phyloP scores from a whole-genome alignment of 2,888 invertebrate genomes.

The Erannis defoliaria region DNA sequence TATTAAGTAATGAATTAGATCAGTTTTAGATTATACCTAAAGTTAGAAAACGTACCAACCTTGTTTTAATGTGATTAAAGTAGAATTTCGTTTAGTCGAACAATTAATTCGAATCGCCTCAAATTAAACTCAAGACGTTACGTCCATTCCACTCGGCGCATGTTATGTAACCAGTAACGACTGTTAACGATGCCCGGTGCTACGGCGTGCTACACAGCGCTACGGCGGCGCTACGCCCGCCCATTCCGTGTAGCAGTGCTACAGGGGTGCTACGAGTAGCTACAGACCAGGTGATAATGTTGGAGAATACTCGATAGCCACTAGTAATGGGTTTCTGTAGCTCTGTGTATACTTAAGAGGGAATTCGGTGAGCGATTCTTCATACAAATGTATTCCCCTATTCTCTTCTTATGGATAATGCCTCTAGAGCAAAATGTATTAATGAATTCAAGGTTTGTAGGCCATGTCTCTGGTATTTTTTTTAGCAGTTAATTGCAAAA shows the following conservation, averaged over 20 bases:
- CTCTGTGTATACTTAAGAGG: background rate
- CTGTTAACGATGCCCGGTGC: background rate
- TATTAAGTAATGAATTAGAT: too few relatives aligned
- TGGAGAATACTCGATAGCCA: background rate
- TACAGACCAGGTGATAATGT: conserved; percentile 11
- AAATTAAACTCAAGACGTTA: conserved; percentile 2
- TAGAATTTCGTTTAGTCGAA: background rate
- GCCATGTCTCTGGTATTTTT: too few relatives aligned
- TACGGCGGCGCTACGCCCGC: conserved; percentile 15
- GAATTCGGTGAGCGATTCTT: too few relatives aligned
- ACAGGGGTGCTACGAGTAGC: background rate
- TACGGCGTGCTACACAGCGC: conserved; percentile 1
- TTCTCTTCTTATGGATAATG: too few relatives aligned
- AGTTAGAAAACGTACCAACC: too few relatives aligned
- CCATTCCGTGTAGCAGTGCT: conserved; percentile 15
- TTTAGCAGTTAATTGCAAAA: too few relatives aligned
- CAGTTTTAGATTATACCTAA: too few relatives aligned
- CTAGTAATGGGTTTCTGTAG: background rate
- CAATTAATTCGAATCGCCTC: background rate
- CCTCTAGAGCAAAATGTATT: too few relatives aligned
- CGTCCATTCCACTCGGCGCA: background rate
- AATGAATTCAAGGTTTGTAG: too few relatives aligned
- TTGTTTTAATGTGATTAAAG: too few relatives aligned
- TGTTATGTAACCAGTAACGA: conserved; percentile 8
- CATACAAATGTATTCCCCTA: too few relatives aligned